A percentile compares a stretch with the other conserved stretches of the same genome.
Evolutionary conservation across 2,888 invertebrate species (phyloP).

Genomic region (Neuroscelio doddi): DNA sequence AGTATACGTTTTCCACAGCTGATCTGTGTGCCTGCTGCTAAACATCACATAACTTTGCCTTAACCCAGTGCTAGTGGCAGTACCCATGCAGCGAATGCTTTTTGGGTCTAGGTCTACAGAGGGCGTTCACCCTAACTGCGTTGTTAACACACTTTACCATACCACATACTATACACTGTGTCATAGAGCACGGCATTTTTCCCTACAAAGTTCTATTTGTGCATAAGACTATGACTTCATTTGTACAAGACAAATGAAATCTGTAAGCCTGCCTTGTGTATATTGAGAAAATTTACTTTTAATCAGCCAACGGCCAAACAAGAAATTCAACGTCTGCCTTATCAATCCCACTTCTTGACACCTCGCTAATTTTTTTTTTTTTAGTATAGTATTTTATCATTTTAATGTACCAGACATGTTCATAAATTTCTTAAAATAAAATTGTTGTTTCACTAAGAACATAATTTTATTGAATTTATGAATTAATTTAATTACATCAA

Average conservation of each 20-base stretch:
- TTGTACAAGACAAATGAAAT: slow-evolving; percentile 44
- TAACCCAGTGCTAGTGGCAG: slow-evolving; percentile 66
- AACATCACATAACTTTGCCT: slow-evolving; percentile 62
- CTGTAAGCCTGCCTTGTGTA: slow-evolving; percentile 33
- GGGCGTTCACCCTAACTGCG: slow-evolving; percentile 66
- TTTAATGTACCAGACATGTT: no score
- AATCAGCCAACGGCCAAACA: slow-evolving; percentile 41
- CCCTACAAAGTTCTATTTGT: slow-evolving; percentile 41
- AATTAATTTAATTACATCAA: no score
- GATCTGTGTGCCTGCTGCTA: slow-evolving; percentile 48
- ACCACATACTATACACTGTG: slow-evolving; percentile 43
- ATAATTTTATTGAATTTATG: no score
- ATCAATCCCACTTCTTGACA: not conserved
- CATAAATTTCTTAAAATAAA: no score
- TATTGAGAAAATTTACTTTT: slow-evolving; percentile 42
- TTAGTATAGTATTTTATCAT: not conserved
- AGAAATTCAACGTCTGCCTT: slow-evolving; percentile 14
- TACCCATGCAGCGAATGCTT: slow-evolving; percentile 60
- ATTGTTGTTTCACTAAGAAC: no score
- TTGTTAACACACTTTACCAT: slow-evolving; percentile 65
- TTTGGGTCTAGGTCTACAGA: slow-evolving; percentile 70
- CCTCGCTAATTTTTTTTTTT: not conserved
- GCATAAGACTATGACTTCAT: slow-evolving; percentile 43
- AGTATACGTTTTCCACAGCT: not conserved
- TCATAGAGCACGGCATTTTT: slow-evolving; percentile 25